Evolutionary conservation across 2,113 vertebrate species (phyloP).

Genomic region (Cheirogaleus medius): DNA sequence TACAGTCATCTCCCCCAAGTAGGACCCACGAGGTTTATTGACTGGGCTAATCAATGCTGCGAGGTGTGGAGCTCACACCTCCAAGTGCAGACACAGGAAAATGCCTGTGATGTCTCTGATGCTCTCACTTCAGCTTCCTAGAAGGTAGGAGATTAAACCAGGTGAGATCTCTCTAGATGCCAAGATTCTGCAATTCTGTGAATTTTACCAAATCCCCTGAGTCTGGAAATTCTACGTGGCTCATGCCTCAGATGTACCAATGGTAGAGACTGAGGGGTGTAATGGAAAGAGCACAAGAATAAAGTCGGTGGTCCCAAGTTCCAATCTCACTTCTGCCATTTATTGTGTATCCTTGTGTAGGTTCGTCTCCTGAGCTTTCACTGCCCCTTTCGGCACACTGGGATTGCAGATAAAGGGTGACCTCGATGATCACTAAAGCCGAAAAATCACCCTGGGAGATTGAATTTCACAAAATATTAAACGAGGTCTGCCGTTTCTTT

Average conservation of each 20-base stretch:
- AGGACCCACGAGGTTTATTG: background rate
- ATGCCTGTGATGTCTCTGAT: background rate
- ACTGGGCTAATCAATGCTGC: background rate
- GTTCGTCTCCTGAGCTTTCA: background rate
- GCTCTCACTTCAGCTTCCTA: background rate
- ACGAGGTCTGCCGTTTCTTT: background rate
- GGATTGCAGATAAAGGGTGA: background rate
- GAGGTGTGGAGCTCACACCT: accelerated
- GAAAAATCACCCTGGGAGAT: background rate
- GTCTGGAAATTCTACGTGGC: background rate
- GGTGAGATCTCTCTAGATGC: background rate
- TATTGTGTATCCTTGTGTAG: background rate
- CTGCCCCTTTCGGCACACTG: background rate
- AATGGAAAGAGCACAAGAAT: background rate
- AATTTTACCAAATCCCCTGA: background rate
- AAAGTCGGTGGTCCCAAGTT: background rate
- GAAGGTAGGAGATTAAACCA: background rate
- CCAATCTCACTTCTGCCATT: background rate
- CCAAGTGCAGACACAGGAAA: background rate
- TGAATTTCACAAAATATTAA: background rate
- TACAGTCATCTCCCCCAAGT: background rate
- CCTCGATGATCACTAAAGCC: background rate
- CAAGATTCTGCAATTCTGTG: background rate
- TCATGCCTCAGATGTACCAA: background rate
- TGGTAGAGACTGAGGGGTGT: background rate